Conservation (phyloP, 2,888 invertebrate genomes). For the Drosophila diplacantha region DNA sequence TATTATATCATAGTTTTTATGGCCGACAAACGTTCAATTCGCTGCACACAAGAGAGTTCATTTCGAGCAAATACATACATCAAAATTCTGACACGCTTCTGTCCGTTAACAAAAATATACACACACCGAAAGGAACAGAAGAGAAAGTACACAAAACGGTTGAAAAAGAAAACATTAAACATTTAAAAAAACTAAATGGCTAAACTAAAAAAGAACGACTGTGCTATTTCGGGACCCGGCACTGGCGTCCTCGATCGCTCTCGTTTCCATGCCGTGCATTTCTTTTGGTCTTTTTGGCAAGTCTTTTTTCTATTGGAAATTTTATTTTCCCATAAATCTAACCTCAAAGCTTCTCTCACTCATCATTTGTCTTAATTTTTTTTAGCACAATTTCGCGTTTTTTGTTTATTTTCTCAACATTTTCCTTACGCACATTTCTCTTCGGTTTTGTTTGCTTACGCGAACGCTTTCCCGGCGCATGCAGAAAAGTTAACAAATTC, state of each 20-base stretch:
- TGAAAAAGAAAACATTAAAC: slow-evolving; percentile 47
- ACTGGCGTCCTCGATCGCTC: slow-evolving; percentile 44
- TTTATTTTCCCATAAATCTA: slow-evolving; percentile 67
- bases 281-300: slow-evolving; percentile 22
- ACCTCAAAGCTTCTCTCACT: slow-evolving; percentile 66
- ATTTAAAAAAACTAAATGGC: slow-evolving; percentile 39
- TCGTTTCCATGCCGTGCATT: slow-evolving; percentile 54
- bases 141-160: slow-evolving; percentile 39
- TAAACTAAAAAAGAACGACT: slow-evolving; percentile 50
- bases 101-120: slow-evolving; percentile 51
- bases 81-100: slow-evolving; percentile 70
- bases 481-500: slow-evolving; percentile 52
- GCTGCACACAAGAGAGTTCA: slow-evolving; percentile 51
- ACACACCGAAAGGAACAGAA: slow-evolving; percentile 32
- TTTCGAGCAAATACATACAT: slow-evolving; percentile 56
- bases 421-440: slow-evolving; percentile 45
- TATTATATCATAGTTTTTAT: slow-evolving; percentile 65
- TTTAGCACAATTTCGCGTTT: slow-evolving; percentile 36
- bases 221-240: slow-evolving; percentile 54
- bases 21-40: slow-evolving; percentile 58
- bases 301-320: slow-evolving; percentile 55
- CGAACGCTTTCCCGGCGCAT: slow-evolving; percentile 30
- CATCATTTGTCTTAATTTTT: slow-evolving; percentile 69
- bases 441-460: slow-evolving; percentile 55
- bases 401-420: slow-evolving; percentile 65